Evolutionary conservation across 53 echinoderm and acorn worm species (phyloP).

Genomic region (Apostichopus leukothele): DNA sequence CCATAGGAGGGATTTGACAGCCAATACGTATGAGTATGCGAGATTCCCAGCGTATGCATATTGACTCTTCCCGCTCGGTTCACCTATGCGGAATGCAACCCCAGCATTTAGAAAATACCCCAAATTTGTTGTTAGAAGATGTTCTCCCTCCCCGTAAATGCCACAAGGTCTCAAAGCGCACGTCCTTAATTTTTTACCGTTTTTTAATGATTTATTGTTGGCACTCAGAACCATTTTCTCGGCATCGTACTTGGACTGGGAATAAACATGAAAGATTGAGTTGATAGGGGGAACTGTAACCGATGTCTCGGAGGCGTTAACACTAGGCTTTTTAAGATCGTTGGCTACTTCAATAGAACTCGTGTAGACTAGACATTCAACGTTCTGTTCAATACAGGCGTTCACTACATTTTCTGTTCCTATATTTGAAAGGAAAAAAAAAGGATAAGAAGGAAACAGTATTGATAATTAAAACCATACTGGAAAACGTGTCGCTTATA

Average conservation of each 20-base stretch:
- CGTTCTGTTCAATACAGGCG: constrained; percentile 58
- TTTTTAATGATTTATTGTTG: constrained; percentile 47
- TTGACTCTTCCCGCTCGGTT: constrained; percentile 58
- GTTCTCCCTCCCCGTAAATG: constrained; percentile 71
- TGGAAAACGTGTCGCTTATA: too few relatives aligned
- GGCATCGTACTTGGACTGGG: constrained; percentile 59
- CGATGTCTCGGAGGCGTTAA: constrained; percentile 46
- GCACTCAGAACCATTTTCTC: constrained; percentile 68
- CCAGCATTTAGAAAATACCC: constrained; percentile 24
- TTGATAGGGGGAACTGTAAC: constrained; percentile 25
- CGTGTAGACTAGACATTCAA: constrained; percentile 64
- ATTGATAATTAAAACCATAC: too few relatives aligned
- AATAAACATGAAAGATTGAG: constrained; percentile 50
- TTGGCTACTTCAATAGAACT: constrained; percentile 63
- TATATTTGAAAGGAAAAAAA: not conserved
- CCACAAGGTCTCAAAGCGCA: constrained; percentile 59
- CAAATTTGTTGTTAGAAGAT: not conserved
- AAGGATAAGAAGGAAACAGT: too few relatives aligned
- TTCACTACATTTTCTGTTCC: constrained; percentile 62
- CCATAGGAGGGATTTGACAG: constrained; percentile 50
- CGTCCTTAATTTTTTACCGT: constrained; percentile 58
- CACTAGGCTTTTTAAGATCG: not conserved
- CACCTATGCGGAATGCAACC: constrained; percentile 49
- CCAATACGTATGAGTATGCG: constrained; percentile 63
- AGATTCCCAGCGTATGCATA: constrained; percentile 72